Base-by-base conservation (phyloP, 1,140 invertebrate genomes). In the Pseudachorutes palmiensis region DNA sequence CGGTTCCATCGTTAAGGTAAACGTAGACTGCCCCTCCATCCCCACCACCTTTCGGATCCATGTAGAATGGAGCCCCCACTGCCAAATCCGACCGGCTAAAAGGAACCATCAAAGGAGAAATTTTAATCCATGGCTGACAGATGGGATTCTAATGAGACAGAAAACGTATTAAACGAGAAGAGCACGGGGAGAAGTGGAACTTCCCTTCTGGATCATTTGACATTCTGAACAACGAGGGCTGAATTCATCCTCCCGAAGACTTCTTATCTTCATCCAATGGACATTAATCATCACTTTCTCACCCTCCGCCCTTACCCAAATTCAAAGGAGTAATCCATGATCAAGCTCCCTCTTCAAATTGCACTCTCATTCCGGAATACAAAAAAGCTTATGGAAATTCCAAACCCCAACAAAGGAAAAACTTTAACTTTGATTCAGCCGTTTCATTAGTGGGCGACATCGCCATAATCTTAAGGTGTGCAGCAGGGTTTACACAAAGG, bases 1-100 rank as follows among this genome's bases (percentile, higher is more conserved):
- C 76, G 64, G 75, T 62, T 24, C 70, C 72, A 81, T 72, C 71
- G 75, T 91, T 87, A 75, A 90, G 79, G 76, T 92, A 97, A 31
- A 97, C 79, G 74, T 96, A 97, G 24, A 95, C 90, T 2, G 93
- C 91, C 31, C 94, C 94, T 41, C 92, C 94, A 51, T 83, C 80
- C 30, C 84, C 84, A 26, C 51, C 51, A 14, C 9, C 24, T 70
- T 85, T 85, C 9, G 82, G 83, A 76, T 93, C 95, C 48, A 62
- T 64, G 76, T 92, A 95, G 78, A 95, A 93, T 19, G 94, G 94
- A 14, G 94, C 92, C 26, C 90, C 89, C 0, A 96, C 89, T 55
- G 95, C 81, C 9, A 97, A 80, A 81, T 97, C 94, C 26, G 88
- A 84, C 69, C 85, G 80, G 36, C 90, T 92, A 75, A 68, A 82